Percentiles rank a stretch among this genome's conserved stretches.
Evolutionary conservation across 2,797 vertebrate species (phyloP).

Genomic region (Sebastes reedi): DNA sequence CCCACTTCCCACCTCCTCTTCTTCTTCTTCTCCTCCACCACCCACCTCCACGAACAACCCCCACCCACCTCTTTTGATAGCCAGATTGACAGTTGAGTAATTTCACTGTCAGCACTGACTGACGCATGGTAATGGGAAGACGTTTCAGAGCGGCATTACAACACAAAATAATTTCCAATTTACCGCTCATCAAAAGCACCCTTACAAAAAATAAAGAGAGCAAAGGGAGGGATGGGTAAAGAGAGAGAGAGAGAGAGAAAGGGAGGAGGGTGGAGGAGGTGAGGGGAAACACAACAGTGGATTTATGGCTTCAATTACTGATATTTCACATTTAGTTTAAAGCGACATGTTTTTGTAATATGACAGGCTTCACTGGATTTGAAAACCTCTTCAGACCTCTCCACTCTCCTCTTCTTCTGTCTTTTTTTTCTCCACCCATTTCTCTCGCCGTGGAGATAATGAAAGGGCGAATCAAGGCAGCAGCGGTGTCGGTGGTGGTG

Average conservation of each 20-base stretch:
- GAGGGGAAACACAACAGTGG: conserved; percentile 83
- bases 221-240: conserved; percentile 52
- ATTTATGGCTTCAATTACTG: conserved; percentile 94
- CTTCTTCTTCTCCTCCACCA: not conserved
- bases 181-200: conserved; percentile 92
- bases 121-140: conserved; percentile 90
- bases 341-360: conserved; percentile 94
- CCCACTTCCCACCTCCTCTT: conserved; percentile 5
- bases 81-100: conserved; percentile 90
- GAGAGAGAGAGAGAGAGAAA: conserved; percentile 24
- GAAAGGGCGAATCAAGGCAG: conserved; percentile 63
- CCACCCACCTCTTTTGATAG: conserved; percentile 76
- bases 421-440: conserved; percentile 16
- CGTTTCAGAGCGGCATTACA: conserved; percentile 87
- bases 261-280: conserved; percentile 35
- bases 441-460: conserved; percentile 82
- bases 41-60: conserved; percentile 34
- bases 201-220: conserved; percentile 59
- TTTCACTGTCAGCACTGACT: conserved; percentile 88
- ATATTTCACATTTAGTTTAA: conserved; percentile 96
- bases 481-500: not conserved
- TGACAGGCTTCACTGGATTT: conserved; percentile 91
- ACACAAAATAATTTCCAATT: conserved; percentile 93
- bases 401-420: conserved; percentile 58
- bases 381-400: conserved; percentile 88